These are phyloP conservation scores for Dreissena rostriformis DNA, from an alignment of 1,140 invertebrate species.

Conservation along the genomic window DNA sequence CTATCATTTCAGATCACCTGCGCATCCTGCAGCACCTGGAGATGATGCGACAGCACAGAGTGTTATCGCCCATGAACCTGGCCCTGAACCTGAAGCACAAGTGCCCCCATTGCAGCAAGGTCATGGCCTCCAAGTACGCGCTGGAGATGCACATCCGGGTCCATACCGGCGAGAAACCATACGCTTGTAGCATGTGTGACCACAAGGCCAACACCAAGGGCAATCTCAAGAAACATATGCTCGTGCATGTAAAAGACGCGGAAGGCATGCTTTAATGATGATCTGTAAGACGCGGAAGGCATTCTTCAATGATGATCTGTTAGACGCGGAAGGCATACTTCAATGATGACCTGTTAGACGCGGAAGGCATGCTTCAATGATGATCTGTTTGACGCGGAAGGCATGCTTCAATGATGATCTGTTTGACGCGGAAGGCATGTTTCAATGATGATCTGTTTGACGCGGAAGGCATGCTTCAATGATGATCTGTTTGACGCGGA, in stretches of 20 bases:
- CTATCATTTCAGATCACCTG: too few species aligned
- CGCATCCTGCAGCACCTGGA: too few species aligned
- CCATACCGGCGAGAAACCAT: constrained; percentile 51
- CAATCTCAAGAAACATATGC: constrained; percentile 30
- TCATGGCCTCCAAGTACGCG: constrained; percentile 7
- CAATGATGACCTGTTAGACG: neutral
- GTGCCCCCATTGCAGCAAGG: constrained; percentile 17
- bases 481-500: neutral
- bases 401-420: too few species aligned
- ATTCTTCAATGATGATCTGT: too few species aligned
- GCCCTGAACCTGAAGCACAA: neutral
- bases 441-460: neutral
- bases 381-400: neutral
- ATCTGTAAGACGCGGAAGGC: neutral
- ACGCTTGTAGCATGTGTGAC: constrained; percentile 19
- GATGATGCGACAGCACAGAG: too few species aligned
- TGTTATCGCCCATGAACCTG: too few species aligned
- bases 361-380: too few species aligned
- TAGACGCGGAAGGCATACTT: neutral
- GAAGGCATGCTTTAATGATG: too few species aligned
- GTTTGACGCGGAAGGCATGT: neutral
- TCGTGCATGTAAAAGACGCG: neutral
- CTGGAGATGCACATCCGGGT: constrained; percentile 33
- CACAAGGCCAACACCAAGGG: constrained; percentile 20
- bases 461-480: too few species aligned